A percentile compares a stretch with the other conserved stretches of the same genome.
Evolutionary conservation across 1,140 invertebrate species (phyloP).

Genomic region (Gonioctena quinquepunctata): DNA sequence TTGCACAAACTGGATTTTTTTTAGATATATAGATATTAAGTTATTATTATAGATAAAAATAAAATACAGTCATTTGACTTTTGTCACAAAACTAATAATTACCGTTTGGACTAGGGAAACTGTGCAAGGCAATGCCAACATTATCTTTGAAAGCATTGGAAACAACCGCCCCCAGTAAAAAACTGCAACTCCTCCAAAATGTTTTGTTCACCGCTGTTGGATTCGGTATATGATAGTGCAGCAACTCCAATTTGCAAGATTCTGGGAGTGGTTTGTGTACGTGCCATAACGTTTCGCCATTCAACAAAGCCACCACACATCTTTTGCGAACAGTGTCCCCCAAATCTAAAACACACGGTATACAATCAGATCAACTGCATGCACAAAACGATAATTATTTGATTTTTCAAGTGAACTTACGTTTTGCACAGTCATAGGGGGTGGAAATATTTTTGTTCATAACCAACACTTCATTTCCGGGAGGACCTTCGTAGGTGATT

Average conservation of each 20-base stretch:
- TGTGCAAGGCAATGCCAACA: constrained; percentile 76
- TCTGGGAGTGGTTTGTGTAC: constrained; percentile 85
- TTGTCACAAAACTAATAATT: constrained; percentile 37
- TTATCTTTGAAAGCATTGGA: constrained; percentile 80
- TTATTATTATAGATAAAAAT: background rate
- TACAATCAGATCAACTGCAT: constrained; percentile 7
- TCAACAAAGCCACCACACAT: constrained; percentile 79
- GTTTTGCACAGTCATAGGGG: constrained; percentile 88
- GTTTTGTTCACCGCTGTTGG: constrained; percentile 73
- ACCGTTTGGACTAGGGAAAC: constrained; percentile 83
- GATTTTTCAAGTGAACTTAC: constrained; percentile 64
- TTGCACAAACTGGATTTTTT: background rate
- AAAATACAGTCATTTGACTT: background rate
- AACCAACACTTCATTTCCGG: constrained; percentile 73
- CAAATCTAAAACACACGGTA: constrained; percentile 76
- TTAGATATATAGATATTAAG: background rate
- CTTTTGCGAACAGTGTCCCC: constrained; percentile 71
- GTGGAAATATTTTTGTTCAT: constrained; percentile 96
- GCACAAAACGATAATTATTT: background rate
- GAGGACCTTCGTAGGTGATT: constrained; percentile 75
- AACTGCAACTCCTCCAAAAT: constrained; percentile 91
- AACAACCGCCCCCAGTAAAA: constrained; percentile 80
- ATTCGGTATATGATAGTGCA: constrained; percentile 75
- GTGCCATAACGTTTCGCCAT: constrained; percentile 82
- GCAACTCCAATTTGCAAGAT: constrained; percentile 79